Conservation (phyloP, 1,140 invertebrate genomes). For the Drosophila kikkawai region DNA sequence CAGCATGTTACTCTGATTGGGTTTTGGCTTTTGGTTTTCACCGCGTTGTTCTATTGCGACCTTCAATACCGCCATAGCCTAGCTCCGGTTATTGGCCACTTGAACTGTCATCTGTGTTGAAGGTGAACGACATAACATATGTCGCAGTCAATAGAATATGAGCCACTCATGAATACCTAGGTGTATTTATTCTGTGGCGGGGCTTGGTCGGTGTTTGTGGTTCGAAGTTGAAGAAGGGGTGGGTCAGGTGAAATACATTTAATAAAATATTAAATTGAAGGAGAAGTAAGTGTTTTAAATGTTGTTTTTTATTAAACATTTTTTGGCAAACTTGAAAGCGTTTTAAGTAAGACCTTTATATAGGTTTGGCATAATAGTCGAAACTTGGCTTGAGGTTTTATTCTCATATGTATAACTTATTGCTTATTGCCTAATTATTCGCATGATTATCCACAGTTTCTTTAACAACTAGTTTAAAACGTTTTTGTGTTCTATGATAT, state of each 20-base stretch:
- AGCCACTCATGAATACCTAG: constrained; percentile 13
- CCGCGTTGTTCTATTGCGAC: constrained; percentile 44
- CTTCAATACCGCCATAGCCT: constrained; percentile 45
- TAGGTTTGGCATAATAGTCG: neutral
- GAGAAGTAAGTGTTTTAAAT: neutral
- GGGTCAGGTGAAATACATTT: too few species aligned
- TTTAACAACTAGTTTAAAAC: too few species aligned
- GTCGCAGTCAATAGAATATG: constrained; percentile 35
- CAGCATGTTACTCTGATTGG: constrained; percentile 30
- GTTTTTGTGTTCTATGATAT: neutral
- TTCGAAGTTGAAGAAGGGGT: neutral
- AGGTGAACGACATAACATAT: constrained; percentile 67
- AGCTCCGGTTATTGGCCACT: constrained; percentile 69
- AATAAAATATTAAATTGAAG: neutral
- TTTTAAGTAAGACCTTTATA: neutral
- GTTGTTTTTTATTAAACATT: neutral
- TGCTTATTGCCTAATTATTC: neutral
- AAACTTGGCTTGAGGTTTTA: neutral
- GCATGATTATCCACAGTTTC: neutral
- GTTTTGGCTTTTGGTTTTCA: constrained; percentile 18
- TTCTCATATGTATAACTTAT: neutral
- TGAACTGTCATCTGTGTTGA: constrained; percentile 42
- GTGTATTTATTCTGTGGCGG: constrained; percentile 14
- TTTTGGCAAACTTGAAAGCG: neutral
- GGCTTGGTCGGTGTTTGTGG: constrained; percentile 6